Base-by-base conservation (phyloP, 2,113 vertebrate species). In the Merops nubicus region DNA sequence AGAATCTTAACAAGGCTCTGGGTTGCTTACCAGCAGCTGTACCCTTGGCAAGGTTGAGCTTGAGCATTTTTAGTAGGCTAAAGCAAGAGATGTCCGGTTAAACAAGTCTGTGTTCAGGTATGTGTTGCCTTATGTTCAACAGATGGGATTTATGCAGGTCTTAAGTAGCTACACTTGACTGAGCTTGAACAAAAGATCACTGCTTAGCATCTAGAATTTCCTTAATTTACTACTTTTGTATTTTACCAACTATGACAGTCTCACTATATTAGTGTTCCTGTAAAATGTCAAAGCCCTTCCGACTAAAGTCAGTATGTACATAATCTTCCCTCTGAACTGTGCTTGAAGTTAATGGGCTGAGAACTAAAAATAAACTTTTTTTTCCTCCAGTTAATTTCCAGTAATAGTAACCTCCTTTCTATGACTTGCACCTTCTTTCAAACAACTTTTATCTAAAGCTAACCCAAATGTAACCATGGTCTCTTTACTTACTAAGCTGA, bases 221-320 rank as follows among this genome's bases (percentile, higher is more conserved):
- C 88, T 92, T 77, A 62, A 85, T 73, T 83, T 83, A 77, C 69
- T 79, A 50, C 86, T 85, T 93, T 54, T 92, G 86, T 95, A 91
- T 88, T 97, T 96, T 86, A 65, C 64, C 80, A 88, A 45, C 72
- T 88, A 12, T 48, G 62, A 29, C 69, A 87, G 73, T 63, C 63
- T 96, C 93, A 91, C 85, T 94, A 85, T 62, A 91, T 82, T 94
- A 93, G 89, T 77, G 92, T 89, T 90, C 74, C 77, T 91, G 75
- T 90, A 62, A 64, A 73, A 85, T 83, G 77, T 94, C 91, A 73
- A 88, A 91, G 88, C 79, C 94, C 72, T 88, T 68, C 42, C 2
- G 0, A 9, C 65, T 63, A 12, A 36, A 93, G 87, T 91, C 81
- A 89, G 81, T 62, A 29, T 90, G 82, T 96, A 96, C 82, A 76